A percentile compares a stretch with the other conserved stretches of the same genome.
phyloP scores from a whole-genome alignment of 1,140 invertebrate genomes.

The Bactericera cockerelli region DNA sequence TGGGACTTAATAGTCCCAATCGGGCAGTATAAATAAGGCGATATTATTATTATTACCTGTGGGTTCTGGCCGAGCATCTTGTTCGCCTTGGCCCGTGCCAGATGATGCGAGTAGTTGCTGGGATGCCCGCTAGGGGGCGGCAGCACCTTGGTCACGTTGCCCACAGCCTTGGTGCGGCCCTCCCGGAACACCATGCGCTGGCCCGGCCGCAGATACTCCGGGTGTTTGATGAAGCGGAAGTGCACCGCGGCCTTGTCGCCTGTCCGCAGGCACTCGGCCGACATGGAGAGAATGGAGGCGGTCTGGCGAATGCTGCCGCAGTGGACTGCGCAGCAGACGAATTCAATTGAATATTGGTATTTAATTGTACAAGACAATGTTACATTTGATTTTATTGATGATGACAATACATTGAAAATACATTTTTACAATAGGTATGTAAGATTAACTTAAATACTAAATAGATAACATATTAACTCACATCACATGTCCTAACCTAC shows the following conservation, averaged over 20 bases:
- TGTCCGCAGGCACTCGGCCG: slow-evolving; percentile 85
- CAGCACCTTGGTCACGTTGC: slow-evolving; percentile 60
- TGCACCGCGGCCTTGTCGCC: slow-evolving; percentile 93
- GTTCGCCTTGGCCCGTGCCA: slow-evolving; percentile 33
- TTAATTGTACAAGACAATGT: too few relatives aligned
- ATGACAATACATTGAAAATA: too few relatives aligned
- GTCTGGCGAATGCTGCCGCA: slow-evolving; percentile 97
- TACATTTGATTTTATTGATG: too few relatives aligned
- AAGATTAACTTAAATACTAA: too few relatives aligned
- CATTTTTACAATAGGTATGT: too few relatives aligned
- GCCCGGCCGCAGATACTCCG: slow-evolving; percentile 84
- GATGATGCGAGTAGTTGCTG: slow-evolving; percentile 20
- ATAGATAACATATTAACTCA: too few relatives aligned
- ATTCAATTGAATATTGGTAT: too few relatives aligned
- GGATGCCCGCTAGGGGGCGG: slow-evolving; percentile 31
- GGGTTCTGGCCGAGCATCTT: slow-evolving; percentile 32
- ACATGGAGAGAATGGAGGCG: slow-evolving; percentile 92
- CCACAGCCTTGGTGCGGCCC: slow-evolving; percentile 94
- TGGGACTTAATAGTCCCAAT: too few relatives aligned
- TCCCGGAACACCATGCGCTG: slow-evolving; percentile 94
- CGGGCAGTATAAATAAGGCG: neutral
- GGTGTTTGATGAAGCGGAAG: slow-evolving; percentile 97
- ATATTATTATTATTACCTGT: slow-evolving; percentile 11
- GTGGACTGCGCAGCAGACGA: slow-evolving; percentile 60
- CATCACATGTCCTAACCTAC: too few relatives aligned